Evolutionary conservation across 2,113 vertebrate genomes (phyloP), one percentile per base, ranked within the genome.

Genomic region (Candoia aspera): DNA sequence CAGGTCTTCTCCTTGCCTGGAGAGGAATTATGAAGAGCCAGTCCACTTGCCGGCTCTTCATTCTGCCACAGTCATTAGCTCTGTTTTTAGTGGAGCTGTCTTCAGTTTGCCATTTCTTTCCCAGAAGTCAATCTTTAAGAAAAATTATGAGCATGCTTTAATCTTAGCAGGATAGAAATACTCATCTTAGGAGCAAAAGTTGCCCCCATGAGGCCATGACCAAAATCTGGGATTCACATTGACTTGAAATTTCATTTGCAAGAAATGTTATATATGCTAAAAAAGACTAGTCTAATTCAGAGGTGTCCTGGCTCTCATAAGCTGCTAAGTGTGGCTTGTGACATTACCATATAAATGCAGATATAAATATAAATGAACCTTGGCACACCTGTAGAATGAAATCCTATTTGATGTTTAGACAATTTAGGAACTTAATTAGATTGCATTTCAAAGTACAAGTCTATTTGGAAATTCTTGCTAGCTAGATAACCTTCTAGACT

Each of bases 201-300:
- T 15, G 59, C 8, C 83, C 29, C 33, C 13, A 23, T 0, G 0
- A 37, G 59, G 93, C 15, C 92, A 42, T 0, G 53, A 85, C 79
- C 29, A 84, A 90, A 90, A 53, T 93, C 46, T 90, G 24, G 57
- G n/a, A 46, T 88, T 58, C 42, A 10, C 1, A 4, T 17, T 55
- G 73, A 21, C 37, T 88, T 93, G 93, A 92, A 29, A 92, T 96
- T 95, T 97, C 57, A 90, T 94, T 94, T 97, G 91, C 88, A 96
- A 86, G 94, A 94, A 95, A 92, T 49, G 59, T 94, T 95, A 96
- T 68, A 91, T 6, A 94, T 62, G 62, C 90, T 86, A 53, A 29
- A 93, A 94, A 93, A 96, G 93, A 93, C 6, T 83, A 95, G 33
- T 89, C 37, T 62, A 37, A 95, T 79, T 62, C 73, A 93, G 87